Base-by-base conservation (phyloP, 2,888 invertebrate species). In the Napeogenes sylphis region DNA sequence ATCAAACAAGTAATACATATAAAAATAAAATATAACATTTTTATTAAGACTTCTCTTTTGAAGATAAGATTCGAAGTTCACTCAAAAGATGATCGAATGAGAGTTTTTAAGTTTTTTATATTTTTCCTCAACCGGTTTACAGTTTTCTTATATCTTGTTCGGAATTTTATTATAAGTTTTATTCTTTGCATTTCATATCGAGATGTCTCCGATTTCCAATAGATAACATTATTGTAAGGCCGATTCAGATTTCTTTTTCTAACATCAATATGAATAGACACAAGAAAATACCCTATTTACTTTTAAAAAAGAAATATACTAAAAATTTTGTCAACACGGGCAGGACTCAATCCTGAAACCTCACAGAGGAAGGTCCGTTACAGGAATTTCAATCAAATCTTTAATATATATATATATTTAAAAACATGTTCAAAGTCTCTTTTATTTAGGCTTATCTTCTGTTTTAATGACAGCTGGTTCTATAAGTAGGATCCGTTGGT, bases 161-260 rank as follows among this genome's bases (percentile, higher is more conserved):
- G 6, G 51, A 51, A 30, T 51, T 51, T 51, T 30, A 51, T 51
- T 30, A 8, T 12, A 51, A 51, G 30, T 51, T 51, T 51, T 51
- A 51, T 30, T 51, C 51, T 30, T 51, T 51, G 10, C 51, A 30
- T 51, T 51, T 51, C n/a, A 14, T 47, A 47, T n/a, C 21, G 51
- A 51, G 10, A 21, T 30, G 30, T 21, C 51, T 51, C 30, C 21
- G 51, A 12, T 51, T 51, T 51, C 51, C 21, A 12, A 51, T 8
- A 30, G 8, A 30, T 30, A 21, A 21, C 21, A 21, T 42, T 42
- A 10, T 10, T 21, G 30, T 2, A 47, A 47, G n/a, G n/a, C 30
- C 10, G n/a, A 4, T 30, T 30, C 10, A 10, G 30, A 30, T 30
- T 51, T 10, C 4, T 51, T 30, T 51, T 51, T 30, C 30, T 30